A percentile compares a stretch with the other conserved stretches of the same genome.
These are phyloP conservation scores for Nomada goodeniana DNA, from an alignment of 2,888 invertebrate species.

Conservation along the genomic window DNA sequence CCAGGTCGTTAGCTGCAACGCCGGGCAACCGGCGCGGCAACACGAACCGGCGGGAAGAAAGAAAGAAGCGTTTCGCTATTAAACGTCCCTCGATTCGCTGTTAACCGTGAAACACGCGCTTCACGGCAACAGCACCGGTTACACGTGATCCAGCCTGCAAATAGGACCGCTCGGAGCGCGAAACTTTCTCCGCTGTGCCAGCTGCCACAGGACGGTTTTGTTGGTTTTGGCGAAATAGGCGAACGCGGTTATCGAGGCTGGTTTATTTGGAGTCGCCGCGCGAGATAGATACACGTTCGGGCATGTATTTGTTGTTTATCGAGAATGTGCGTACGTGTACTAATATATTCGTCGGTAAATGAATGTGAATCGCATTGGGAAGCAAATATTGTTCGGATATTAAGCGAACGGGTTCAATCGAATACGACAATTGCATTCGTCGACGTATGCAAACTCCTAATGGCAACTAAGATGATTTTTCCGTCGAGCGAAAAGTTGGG, in stretches of 20 bases:
- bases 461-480: too few species aligned
- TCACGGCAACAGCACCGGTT: constrained; percentile 18
- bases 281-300: constrained; percentile 17
- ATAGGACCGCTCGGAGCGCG: constrained; percentile 16
- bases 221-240: constrained; percentile 46
- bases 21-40: constrained; percentile 23
- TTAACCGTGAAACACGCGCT: constrained; percentile 26
- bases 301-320: constrained; percentile 21
- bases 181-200: constrained; percentile 51
- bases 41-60: constrained; percentile 11
- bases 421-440: too few species aligned
- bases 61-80: constrained; percentile 24
- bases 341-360: too few species aligned
- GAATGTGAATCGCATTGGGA: too few species aligned
- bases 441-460: too few species aligned
- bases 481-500: too few species aligned
- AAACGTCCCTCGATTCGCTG: constrained; percentile 23
- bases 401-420: too few species aligned
- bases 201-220: constrained; percentile 32
- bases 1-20: constrained; percentile 72
- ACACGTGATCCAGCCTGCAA: constrained; percentile 8
- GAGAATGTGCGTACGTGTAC: too few species aligned
- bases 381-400: too few species aligned
- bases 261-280: constrained; percentile 28
- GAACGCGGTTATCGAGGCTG: constrained; percentile 38